Evolutionary conservation across 2,797 vertebrate genomes (phyloP), one percentile per base, ranked within the genome.

Genomic region (Mus minutoides): DNA sequence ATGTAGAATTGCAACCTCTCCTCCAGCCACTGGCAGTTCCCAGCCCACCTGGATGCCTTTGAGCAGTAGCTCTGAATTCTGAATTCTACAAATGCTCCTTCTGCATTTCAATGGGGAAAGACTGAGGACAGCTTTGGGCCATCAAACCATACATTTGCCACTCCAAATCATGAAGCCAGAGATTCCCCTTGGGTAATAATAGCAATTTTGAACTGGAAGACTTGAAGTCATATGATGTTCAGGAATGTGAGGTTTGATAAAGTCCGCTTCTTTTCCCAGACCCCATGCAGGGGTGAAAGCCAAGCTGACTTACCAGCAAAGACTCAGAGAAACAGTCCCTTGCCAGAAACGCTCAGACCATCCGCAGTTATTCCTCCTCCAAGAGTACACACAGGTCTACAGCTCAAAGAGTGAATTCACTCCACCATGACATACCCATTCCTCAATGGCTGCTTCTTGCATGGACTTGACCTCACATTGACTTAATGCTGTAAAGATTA

Each of bases 1-100:
- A 77, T 79, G 43, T 76, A 91, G 95, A 96, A 92, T 64, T 71
- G 77, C 86, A 6, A 84, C 58, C 19, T 90, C 92, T 84, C 58
- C 67, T 67, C 80, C 40, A n/a, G 67, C 75, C 69, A 60, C 90
- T 8, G 82, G 69, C 85, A 93, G 96, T 92, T n/a, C 78, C 82
- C 31, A 29, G 84, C 19, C 46, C 71, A 56, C 58, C 92, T 1
- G 86, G 90, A 96, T 94, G 54, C 40, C 91, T 95, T 91, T 90
- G 76, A 80, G 29, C 79, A 88, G 76, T 87, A 69, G 64, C 84
- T 94, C 54, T 2, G 0, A 49, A 37, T 71, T 94, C 54, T 2
- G 0, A n/a, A 37, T 71, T 73, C 88, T 93, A 88, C 85, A 90
- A 84, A 91, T 80, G 58, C 94, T 92, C 90, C 93, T 96, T n/a